Base-by-base conservation (phyloP, 2,888 invertebrate genomes). In the Sphecodes monilicornis region DNA sequence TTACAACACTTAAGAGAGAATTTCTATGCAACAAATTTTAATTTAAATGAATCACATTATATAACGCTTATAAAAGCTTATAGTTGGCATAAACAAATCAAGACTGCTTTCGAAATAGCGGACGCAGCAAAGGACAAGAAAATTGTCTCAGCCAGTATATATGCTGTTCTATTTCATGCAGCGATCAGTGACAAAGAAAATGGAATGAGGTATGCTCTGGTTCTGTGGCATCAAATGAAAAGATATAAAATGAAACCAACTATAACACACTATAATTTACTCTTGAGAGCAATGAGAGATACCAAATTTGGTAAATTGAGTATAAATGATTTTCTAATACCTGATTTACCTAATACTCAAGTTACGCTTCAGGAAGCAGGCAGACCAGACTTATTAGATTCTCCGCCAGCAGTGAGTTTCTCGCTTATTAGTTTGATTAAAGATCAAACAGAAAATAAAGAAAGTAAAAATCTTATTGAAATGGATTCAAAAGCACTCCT, bases 51-150 rank as follows among this genome's bases (percentile, higher is more conserved):
- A 1, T 96, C 97, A 11, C 98, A 97, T 92, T 98, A 98, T 92
- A 97, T 98, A 95, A 96, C 97, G 4, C 97, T 99, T 97, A 98
- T 99, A 50, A 98, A 98, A 95, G 98, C 98, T 1, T 99, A 98
- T 95, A 98, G 98, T 0, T 96, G 97, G 83, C 97, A 97, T 95
- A 97, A 97, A 0, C 97, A 98, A 93, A 93, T 98, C 29, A 92
- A 96, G 80, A 97, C 96, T 57, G 98, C 98, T 1, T 98, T 98
- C 94, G 93, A 96, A 92, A 94, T 99, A 80, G 97, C 97, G 2
- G 98, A 99, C 95, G 98, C 98, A 95, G 98, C 98, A 97, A 92
- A 95, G 3, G 95, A 96, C 68, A 97, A 96, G 81, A 95, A 96
- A 76, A 95, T 97, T 81, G 95, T 97, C 36, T 96, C 96, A 90